phyloP scores from a whole-genome alignment of 2,888 invertebrate species.

The Chaitophorus viminalis region DNA sequence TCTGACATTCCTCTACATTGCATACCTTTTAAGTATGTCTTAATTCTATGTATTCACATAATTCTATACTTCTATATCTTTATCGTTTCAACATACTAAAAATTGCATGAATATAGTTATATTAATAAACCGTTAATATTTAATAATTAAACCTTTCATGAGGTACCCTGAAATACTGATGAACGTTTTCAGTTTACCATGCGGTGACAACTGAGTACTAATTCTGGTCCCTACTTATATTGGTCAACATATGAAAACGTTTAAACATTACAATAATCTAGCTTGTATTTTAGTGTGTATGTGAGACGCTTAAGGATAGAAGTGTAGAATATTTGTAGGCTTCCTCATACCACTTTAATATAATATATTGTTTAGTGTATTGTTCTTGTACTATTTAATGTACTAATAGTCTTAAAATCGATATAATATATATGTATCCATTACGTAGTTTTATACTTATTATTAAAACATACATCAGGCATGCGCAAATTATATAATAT shows the following conservation, averaged over 20 bases:
- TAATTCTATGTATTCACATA: slow-evolving; percentile 20
- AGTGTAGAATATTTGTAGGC: neutral
- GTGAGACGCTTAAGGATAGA: neutral
- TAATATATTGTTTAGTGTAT: neutral
- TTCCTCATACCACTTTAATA: neutral
- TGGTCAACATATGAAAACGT: neutral
- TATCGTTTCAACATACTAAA: no score
- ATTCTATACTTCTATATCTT: neutral
- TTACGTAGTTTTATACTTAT: neutral
- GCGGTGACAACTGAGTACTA: neutral
- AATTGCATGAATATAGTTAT: neutral
- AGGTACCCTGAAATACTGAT: neutral
- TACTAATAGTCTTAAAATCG: neutral
- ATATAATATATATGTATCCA: neutral
- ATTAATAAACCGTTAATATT: neutral
- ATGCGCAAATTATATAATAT: neutral
- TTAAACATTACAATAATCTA: neutral
- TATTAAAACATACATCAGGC: neutral
- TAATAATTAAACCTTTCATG: no score
- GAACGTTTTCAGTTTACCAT: neutral
- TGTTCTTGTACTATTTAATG: neutral
- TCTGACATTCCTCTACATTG: slow-evolving; percentile 34
- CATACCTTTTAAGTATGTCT: slow-evolving; percentile 18
- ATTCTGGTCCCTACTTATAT: neutral
- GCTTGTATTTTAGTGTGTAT: neutral